Percentiles rank a stretch among this genome's conserved stretches.
These are phyloP conservation scores for Phaethon lepturus DNA, from an alignment of 2,113 vertebrate genomes.

Conservation along the genomic window DNA sequence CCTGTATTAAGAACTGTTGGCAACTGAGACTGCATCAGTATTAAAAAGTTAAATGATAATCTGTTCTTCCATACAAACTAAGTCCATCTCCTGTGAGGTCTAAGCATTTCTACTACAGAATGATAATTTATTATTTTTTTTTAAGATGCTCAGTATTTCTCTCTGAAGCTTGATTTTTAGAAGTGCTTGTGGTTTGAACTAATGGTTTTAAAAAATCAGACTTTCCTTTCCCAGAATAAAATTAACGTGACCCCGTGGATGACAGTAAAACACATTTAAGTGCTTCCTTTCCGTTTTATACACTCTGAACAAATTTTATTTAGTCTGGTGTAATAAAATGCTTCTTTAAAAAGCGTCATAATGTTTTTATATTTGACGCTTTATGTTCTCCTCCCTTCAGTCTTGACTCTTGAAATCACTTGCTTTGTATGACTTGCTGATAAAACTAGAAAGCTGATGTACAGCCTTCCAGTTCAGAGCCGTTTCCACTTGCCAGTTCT, in stretches of 20 bases:
- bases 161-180: background rate
- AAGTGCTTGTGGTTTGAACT: background rate
- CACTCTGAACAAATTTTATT: background rate
- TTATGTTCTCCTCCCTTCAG: background rate
- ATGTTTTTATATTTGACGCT: background rate
- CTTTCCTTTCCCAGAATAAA: conserved; percentile 6
- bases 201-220: background rate
- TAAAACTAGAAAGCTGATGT: background rate
- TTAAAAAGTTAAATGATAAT: background rate
- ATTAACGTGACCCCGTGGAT: background rate
- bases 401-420: background rate
- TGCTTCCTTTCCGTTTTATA: background rate
- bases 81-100: background rate
- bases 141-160: background rate
- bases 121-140: background rate
- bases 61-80: background rate
- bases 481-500: background rate
- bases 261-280: background rate
- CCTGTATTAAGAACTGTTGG: background rate
- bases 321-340: background rate
- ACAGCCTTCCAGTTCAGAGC: background rate
- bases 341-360: background rate
- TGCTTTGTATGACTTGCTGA: background rate
- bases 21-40: background rate
- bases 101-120: background rate